phyloP scores from a whole-genome alignment of 1,140 invertebrate species.

The Pachyrhynchus sulphureomaculatus region DNA sequence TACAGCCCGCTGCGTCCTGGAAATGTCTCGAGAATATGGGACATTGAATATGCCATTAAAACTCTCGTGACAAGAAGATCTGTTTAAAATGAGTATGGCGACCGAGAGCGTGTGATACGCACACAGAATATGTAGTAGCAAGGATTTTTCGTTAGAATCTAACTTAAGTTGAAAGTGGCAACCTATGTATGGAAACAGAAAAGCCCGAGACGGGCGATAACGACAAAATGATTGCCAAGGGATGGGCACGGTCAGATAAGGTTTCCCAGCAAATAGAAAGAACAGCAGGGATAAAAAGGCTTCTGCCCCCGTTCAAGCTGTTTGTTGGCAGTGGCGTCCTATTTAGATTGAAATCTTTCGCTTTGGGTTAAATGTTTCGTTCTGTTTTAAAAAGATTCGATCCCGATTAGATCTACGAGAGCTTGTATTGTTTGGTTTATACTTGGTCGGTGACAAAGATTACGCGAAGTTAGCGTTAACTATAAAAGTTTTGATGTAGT shows the following conservation, averaged over 20 bases:
- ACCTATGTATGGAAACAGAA: slow-evolving; percentile 15
- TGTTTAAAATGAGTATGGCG: slow-evolving; percentile 18
- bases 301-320: slow-evolving; percentile 17
- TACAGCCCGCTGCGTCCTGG: background rate
- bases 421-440: background rate
- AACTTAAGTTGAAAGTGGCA: slow-evolving; percentile 14
- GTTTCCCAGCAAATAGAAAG: slow-evolving; percentile 31
- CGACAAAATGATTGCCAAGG: slow-evolving; percentile 29
- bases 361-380: slow-evolving; percentile 18
- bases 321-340: slow-evolving; percentile 26
- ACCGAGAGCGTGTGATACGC: slow-evolving; percentile 8
- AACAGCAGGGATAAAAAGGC: slow-evolving; percentile 27
- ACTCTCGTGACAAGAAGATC: slow-evolving; percentile 14
- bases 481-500: too few relatives aligned
- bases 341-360: slow-evolving; percentile 24
- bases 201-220: slow-evolving; percentile 28
- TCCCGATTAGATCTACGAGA: slow-evolving; percentile 7
- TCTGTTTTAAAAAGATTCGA: slow-evolving; percentile 13
- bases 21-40: background rate
- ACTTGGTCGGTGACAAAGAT: background rate
- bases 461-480: background rate
- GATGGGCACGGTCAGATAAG: slow-evolving; percentile 30
- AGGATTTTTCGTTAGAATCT: slow-evolving; percentile 8
- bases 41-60: slow-evolving; percentile 23
- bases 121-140: slow-evolving; percentile 22